Percentiles rank a stretch among this genome's conserved stretches.
These are phyloP conservation scores for Philopedon plagiatum DNA, from an alignment of 2,888 invertebrate genomes.

Conservation along the genomic window DNA sequence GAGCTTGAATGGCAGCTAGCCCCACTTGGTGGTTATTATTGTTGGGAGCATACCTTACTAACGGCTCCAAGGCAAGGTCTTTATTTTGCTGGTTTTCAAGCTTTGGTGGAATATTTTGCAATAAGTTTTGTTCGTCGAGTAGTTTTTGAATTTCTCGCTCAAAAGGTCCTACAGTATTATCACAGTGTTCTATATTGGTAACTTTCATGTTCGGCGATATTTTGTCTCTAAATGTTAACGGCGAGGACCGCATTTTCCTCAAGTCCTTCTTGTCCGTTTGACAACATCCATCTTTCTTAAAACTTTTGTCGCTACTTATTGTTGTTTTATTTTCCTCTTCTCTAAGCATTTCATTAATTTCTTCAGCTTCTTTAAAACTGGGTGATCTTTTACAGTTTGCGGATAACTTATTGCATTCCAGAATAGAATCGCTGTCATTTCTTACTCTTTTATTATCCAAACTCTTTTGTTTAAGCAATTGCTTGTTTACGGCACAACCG, in stretches of 20 bases:
- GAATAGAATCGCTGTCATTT: constrained; percentile 66
- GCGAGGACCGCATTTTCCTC: constrained; percentile 70
- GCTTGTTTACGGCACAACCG: constrained; percentile 32
- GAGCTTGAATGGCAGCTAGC: constrained; percentile 83
- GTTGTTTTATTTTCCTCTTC: constrained; percentile 69
- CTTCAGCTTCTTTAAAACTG: constrained; percentile 68
- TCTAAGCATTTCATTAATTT: constrained; percentile 63
- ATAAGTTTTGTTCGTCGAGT: constrained; percentile 79
- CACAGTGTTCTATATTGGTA: constrained; percentile 71
- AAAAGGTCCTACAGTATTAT: constrained; percentile 74
- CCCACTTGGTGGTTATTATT: constrained; percentile 82
- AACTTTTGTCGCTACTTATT: constrained; percentile 71
- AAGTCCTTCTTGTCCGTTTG: constrained; percentile 79
- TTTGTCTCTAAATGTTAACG: constrained; percentile 69
- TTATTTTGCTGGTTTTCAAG: constrained; percentile 76
- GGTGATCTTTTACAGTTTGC: constrained; percentile 67
- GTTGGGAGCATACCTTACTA: constrained; percentile 69
- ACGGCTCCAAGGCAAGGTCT: constrained; percentile 72
- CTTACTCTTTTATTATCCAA: constrained; percentile 63
- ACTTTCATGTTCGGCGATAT: constrained; percentile 70
- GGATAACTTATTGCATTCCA: constrained; percentile 67
- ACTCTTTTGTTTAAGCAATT: constrained; percentile 60
- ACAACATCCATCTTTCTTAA: constrained; percentile 74
- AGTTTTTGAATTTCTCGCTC: constrained; percentile 86
- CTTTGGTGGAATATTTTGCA: constrained; percentile 75